These are phyloP conservation scores for Craseonycteris thonglongyai DNA, from an alignment of 2,113 vertebrate genomes.

Conservation along the genomic window DNA sequence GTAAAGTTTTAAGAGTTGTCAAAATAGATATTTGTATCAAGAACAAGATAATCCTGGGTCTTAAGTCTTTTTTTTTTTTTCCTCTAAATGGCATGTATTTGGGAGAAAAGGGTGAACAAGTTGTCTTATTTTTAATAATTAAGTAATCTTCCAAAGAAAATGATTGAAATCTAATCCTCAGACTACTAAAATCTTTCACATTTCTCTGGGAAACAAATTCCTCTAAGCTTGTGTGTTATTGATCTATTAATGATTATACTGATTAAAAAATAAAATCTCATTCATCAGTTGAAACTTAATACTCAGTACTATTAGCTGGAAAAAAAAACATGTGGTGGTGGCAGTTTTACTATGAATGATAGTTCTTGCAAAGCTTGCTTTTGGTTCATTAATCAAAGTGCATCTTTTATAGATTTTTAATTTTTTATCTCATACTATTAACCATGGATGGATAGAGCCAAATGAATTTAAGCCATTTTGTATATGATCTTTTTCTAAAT, in stretches of 20 bases:
- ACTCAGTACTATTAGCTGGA: neutral
- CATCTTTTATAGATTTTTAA: slow-evolving; percentile 37
- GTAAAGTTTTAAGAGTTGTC: neutral
- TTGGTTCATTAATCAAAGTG: slow-evolving; percentile 27
- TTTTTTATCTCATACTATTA: slow-evolving; percentile 48
- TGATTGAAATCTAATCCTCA: slow-evolving; percentile 45
- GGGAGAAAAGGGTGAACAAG: neutral
- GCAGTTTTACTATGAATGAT: neutral
- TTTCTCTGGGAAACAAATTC: slow-evolving; percentile 40
- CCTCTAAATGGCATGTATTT: neutral
- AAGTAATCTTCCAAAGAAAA: slow-evolving; percentile 30
- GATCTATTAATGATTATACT: slow-evolving; percentile 61
- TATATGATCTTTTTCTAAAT: slow-evolving; percentile 25
- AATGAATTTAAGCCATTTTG: slow-evolving; percentile 20
- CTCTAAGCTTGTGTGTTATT: slow-evolving; percentile 46
- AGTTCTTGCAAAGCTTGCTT: neutral
- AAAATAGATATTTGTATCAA: neutral
- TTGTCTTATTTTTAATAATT: slow-evolving; percentile 60
- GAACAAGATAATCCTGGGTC: neutral
- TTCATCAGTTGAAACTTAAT: slow-evolving; percentile 53
- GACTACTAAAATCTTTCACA: slow-evolving; percentile 37
- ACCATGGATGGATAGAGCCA: neutral
- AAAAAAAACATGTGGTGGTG: neutral
- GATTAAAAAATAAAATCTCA: slow-evolving; percentile 62
- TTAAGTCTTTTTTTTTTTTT: neutral